Conservation (phyloP, 2,888 invertebrate genomes). For the Cephalotes varians region DNA sequence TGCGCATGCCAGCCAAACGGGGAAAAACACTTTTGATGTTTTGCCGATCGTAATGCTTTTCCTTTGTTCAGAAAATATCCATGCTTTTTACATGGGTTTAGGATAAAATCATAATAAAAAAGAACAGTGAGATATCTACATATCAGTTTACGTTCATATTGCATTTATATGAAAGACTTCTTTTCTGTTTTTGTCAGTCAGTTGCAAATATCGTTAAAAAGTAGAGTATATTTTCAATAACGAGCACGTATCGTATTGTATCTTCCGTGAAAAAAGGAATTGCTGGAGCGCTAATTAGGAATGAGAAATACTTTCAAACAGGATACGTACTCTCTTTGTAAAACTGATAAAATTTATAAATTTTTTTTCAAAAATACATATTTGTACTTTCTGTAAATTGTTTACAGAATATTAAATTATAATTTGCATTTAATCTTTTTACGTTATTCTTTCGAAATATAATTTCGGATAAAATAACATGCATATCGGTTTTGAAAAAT, state of each 20-base stretch:
- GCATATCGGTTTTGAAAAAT: background rate
- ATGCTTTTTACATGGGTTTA: background rate
- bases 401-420: background rate
- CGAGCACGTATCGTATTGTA: background rate
- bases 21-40: constrained; percentile 44
- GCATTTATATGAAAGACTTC: background rate
- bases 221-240: background rate
- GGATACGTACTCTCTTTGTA: background rate
- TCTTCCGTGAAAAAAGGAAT: background rate
- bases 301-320: background rate
- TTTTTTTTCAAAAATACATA: background rate
- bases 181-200: background rate
- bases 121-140: background rate
- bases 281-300: background rate
- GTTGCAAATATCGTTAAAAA: background rate
- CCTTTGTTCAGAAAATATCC: constrained; percentile 11
- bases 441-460: background rate
- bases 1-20: constrained; percentile 1
- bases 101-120: constrained; percentile 2
- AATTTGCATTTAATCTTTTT: background rate
- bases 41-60: constrained; percentile 11
- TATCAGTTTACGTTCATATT: background rate
- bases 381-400: background rate
- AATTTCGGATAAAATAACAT: background rate
- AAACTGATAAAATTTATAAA: background rate